These are phyloP conservation scores for Vicugna pacos DNA, from an alignment of 2,113 vertebrate species.

Conservation along the genomic window DNA sequence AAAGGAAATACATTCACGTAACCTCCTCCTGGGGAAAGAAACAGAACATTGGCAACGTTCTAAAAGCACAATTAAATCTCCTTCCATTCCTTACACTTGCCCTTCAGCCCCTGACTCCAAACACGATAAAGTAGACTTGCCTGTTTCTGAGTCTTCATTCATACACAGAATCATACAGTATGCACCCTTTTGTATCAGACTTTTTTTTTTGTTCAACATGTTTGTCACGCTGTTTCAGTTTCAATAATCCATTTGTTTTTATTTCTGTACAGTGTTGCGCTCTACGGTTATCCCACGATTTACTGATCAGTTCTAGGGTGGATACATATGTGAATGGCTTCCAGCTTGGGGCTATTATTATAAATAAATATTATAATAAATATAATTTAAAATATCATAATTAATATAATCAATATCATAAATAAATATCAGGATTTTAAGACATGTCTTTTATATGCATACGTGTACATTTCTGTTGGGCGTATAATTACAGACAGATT, in stretches of 20 bases:
- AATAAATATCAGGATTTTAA: background rate
- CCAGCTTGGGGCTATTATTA: background rate
- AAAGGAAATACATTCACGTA: background rate
- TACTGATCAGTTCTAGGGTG: background rate
- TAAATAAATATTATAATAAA: too few relatives aligned
- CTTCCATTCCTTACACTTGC: background rate
- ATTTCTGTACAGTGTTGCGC: background rate
- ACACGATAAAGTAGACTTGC: background rate
- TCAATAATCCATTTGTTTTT: background rate
- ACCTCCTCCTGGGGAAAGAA: background rate
- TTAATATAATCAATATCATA: too few relatives aligned
- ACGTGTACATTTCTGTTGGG: background rate
- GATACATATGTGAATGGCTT: background rate
- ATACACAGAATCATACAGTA: background rate
- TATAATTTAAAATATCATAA: too few relatives aligned
- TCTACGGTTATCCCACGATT: background rate
- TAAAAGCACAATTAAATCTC: background rate
- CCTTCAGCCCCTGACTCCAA: background rate
- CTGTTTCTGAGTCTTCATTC: background rate
- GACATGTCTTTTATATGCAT: background rate
- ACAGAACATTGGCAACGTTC: background rate
- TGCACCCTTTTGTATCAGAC: background rate
- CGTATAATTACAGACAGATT: background rate
- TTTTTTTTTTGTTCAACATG: background rate
- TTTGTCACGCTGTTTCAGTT: background rate